Conservation (phyloP, 2,113 vertebrate genomes). For the Piaya cayana region DNA sequence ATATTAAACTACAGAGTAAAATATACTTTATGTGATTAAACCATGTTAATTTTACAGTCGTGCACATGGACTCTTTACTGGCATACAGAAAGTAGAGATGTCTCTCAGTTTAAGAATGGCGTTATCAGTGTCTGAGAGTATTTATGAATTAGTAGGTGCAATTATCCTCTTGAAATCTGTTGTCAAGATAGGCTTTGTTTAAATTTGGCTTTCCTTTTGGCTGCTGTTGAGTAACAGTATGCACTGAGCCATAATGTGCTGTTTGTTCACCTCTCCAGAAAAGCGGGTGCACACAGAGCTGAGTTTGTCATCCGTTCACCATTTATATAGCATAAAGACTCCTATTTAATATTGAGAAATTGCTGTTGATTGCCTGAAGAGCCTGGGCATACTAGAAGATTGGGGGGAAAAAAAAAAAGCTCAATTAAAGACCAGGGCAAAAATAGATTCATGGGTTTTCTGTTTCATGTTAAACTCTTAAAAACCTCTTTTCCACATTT, state of each 20-base stretch:
- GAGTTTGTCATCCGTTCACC: not conserved
- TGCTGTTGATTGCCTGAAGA: slow-evolving; percentile 20
- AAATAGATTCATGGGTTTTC: slow-evolving; percentile 29
- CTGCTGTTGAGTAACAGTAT: not conserved
- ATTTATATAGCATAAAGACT: not conserved
- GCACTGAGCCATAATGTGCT: not conserved
- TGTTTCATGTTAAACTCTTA: slow-evolving; percentile 54
- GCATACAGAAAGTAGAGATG: not conserved
- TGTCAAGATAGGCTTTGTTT: slow-evolving; percentile 11
- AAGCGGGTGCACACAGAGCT: not conserved
- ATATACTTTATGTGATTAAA: not conserved
- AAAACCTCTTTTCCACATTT: slow-evolving; percentile 44
- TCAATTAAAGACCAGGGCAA: slow-evolving; percentile 23
- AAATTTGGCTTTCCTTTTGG: not conserved
- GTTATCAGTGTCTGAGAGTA: not conserved
- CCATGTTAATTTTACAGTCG: not conserved
- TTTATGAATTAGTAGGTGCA: not conserved
- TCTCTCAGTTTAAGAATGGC: not conserved
- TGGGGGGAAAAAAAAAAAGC: not conserved
- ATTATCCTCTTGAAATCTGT: not conserved
- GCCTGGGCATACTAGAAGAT: not conserved
- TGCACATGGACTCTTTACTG: not conserved
- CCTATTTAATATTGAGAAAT: slow-evolving; percentile 8
- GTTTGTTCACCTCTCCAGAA: not conserved
- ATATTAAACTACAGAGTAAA: not conserved